Conservation (phyloP, 2,888 invertebrate genomes). For the Apamea anceps region DNA sequence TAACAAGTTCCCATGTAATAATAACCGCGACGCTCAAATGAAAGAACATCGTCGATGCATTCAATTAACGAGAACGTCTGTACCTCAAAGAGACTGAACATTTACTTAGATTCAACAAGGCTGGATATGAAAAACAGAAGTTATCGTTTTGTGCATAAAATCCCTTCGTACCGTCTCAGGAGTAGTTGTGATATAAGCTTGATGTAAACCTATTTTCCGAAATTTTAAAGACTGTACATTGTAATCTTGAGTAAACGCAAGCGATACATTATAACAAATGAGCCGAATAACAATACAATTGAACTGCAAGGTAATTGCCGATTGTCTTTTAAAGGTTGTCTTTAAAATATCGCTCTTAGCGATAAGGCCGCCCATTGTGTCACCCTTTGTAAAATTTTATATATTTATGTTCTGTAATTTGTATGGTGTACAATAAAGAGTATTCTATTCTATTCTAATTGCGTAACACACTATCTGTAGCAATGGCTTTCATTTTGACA, state of each 20-base stretch:
- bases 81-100: slow-evolving; percentile 54
- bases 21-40: slow-evolving; percentile 42
- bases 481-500: too few species aligned
- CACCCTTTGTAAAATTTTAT: too few species aligned
- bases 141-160: background rate
- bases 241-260: background rate
- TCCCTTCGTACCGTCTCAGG: background rate
- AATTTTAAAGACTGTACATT: too few species aligned
- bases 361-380: too few species aligned
- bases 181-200: background rate
- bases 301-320: background rate
- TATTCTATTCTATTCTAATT: too few species aligned
- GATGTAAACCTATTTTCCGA: too few species aligned
- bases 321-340: too few species aligned
- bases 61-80: slow-evolving; percentile 75
- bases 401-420: too few species aligned
- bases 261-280: background rate
- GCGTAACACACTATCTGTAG: background rate
- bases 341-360: too few species aligned
- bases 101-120: slow-evolving; percentile 36
- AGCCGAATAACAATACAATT: background rate
- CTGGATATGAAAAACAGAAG: slow-evolving; percentile 41
- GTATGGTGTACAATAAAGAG: too few species aligned
- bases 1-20: slow-evolving; percentile 26
- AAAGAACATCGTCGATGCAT: slow-evolving; percentile 74